Base-by-base conservation (phyloP, 2,888 invertebrate genomes). In the Drosophila hawaiiensis region DNA sequence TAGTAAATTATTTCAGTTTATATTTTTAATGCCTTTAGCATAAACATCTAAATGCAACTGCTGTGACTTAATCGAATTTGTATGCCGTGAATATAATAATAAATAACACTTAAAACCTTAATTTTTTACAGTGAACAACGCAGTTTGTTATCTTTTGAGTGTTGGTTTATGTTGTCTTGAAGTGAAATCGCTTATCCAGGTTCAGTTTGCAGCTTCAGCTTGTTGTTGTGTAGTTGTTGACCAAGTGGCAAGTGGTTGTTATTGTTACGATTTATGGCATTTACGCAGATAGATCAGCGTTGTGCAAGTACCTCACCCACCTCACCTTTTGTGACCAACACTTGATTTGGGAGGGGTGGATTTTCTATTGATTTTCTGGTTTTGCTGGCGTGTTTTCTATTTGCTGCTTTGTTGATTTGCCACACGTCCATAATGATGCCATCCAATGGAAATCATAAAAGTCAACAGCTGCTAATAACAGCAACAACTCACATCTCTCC, bases 381-480 rank as follows among this genome's bases (percentile, higher is more conserved):
- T 53, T 53, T 54, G 54, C 61, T 52, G 59, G 54, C 63, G 62
- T 76, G 79, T 90, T 87, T 87, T 90, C 84, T 86, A 82, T 90
- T 87, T 84, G 75, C 82, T 50, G 80, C 16, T 47, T 69, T 80
- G 81, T 69, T 81, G 75, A 67, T 82, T 83, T 81, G 71, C 84
- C 82, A 77, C 79, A 80, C 80, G 70, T 71, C 87, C 91, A 88
- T 89, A 89, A 89, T 82, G 77, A 82, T 73, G 74, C 84, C 65
- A 77, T 82, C 85, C 82, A 83, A 88, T 90, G 90, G 84, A 89
- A 87, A 90, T 89, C 89, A 90, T 86, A 90, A 86, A 90, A 88
- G 85, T 87, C 90, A 84, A 89, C 88, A 84, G 28, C 72, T 29
- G 25, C 47, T 47, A 68, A 56, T 73, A 69, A 41, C 67, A 65